A percentile compares a stretch with the other conserved stretches of the same genome.
phyloP scores from a whole-genome alignment of 2,113 vertebrate species.

The Pelmatolapia mariae region DNA sequence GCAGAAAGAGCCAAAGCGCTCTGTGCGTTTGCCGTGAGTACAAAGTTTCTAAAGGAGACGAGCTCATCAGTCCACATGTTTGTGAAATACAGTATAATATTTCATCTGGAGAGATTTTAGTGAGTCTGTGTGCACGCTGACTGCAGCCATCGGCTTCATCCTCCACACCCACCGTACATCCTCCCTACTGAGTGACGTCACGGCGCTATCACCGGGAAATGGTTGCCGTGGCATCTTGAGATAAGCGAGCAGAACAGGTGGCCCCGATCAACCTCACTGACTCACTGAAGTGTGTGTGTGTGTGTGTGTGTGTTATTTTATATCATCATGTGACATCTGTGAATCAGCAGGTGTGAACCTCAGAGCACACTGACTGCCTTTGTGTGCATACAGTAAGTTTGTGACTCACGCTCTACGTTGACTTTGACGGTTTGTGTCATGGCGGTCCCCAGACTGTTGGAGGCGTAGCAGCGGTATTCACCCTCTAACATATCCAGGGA shows the following conservation, averaged over 20 bases:
- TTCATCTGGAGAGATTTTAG: neutral
- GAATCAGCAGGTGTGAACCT: neutral
- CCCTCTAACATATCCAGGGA: slow-evolving; percentile 68
- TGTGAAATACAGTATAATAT: accelerated
- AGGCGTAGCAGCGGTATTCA: slow-evolving; percentile 79
- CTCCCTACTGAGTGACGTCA: slow-evolving; percentile 50
- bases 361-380: neutral
- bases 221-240: slow-evolving; percentile 67
- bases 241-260: slow-evolving; percentile 33
- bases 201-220: slow-evolving; percentile 61
- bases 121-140: neutral
- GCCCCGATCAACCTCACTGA: slow-evolving; percentile 21
- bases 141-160: neutral
- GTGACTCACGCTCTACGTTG: slow-evolving; percentile 77
- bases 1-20: accelerated
- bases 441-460: slow-evolving; percentile 80
- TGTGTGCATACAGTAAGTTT: neutral
- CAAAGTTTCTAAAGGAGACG: neutral
- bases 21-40: too few relatives aligned
- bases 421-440: slow-evolving; percentile 70
- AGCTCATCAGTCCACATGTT: too few relatives aligned
- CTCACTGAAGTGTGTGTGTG: neutral
- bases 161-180: neutral
- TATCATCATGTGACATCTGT: neutral
- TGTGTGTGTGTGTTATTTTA: too few relatives aligned